Evolutionary conservation across 2,797 vertebrate species (phyloP).

Genomic region (Sciaenops ocellatus): DNA sequence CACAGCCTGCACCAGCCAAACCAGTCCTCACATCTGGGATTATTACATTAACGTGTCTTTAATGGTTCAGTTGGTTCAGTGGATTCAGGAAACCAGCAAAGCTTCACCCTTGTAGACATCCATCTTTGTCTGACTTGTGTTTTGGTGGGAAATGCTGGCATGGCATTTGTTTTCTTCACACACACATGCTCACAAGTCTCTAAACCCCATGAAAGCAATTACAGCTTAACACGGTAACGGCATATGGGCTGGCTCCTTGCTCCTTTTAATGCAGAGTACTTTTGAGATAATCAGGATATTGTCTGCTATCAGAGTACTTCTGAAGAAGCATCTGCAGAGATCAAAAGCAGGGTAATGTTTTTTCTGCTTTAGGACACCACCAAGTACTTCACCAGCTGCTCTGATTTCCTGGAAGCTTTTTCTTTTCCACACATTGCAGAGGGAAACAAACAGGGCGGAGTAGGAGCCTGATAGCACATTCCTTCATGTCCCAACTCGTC

Average conservation of each 20-base stretch:
- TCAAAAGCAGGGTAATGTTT: conserved; percentile 28
- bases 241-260: neutral
- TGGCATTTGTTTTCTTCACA: neutral
- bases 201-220: neutral
- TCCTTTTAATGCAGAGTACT: neutral
- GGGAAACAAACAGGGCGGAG: conserved; percentile 53
- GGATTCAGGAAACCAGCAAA: conserved; percentile 22
- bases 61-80: neutral
- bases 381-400: conserved; percentile 49
- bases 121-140: neutral
- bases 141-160: neutral
- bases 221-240: neutral
- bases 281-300: conserved; percentile 9
- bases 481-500: conserved; percentile 55
- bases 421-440: conserved; percentile 26
- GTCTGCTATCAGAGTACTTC: neutral
- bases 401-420: conserved; percentile 52
- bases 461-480: conserved; percentile 57
- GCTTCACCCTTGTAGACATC: neutral
- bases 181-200: neutral
- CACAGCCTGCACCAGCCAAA: conserved; percentile 29
- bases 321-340: conserved; percentile 25
- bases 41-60: conserved; percentile 3
- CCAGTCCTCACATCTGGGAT: conserved; percentile 23
- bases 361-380: conserved; percentile 27